These are phyloP conservation scores for Oxytorus armatus DNA, from an alignment of 2,888 invertebrate genomes.

Conservation along the genomic window DNA sequence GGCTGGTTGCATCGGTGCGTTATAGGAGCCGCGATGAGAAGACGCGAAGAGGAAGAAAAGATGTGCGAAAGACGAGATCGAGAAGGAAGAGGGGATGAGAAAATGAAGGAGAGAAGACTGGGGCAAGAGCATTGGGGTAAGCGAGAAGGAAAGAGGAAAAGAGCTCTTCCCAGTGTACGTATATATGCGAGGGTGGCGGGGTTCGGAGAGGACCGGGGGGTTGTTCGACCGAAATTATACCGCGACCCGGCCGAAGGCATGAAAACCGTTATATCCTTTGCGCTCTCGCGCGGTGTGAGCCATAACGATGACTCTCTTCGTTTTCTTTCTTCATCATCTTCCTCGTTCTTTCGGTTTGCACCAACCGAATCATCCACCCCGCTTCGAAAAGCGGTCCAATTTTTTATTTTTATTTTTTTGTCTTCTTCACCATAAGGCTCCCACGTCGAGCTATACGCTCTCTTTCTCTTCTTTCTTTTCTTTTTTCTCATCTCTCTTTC, in stretches of 20 bases:
- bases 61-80: conserved; percentile 8
- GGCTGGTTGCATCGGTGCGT: conserved; percentile 42
- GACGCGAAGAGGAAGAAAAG: conserved; percentile 30
- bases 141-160: conserved; percentile 68
- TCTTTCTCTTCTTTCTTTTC: conserved; percentile 30
- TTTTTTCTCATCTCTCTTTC: conserved; percentile 25
- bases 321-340: conserved; percentile 41
- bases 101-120: conserved; percentile 14
- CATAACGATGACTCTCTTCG: conserved; percentile 53
- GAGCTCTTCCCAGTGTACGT: conserved; percentile 54
- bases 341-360: conserved; percentile 26
- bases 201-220: conserved; percentile 60
- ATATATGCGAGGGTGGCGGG: conserved; percentile 66
- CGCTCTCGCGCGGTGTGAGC: conserved; percentile 48
- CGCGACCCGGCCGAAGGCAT: conserved; percentile 65
- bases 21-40: conserved; percentile 49
- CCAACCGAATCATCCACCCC: conserved; percentile 41
- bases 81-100: conserved; percentile 31
- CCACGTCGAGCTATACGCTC: conserved; percentile 36
- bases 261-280: conserved; percentile 71
- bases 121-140: conserved; percentile 45
- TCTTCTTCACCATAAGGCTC: conserved; percentile 43
- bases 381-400: conserved; percentile 58
- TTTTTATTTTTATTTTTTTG: conserved; percentile 45
- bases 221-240: conserved; percentile 72